These are phyloP conservation scores for Zaprionus lachaisei DNA, from an alignment of 1,140 invertebrate species.

Conservation along the genomic window DNA sequence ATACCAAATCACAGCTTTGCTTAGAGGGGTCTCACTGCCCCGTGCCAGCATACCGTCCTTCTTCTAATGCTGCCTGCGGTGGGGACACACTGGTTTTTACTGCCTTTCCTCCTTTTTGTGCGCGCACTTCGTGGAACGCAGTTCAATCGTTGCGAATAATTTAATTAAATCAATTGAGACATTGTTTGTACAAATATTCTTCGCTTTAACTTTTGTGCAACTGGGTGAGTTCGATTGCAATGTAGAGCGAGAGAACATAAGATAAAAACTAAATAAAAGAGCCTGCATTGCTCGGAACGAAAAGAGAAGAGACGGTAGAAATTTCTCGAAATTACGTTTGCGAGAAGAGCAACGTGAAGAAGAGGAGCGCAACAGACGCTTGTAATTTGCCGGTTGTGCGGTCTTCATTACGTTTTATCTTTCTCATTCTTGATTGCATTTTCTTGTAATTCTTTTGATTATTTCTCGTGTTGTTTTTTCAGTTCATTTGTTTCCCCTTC, in stretches of 20 bases:
- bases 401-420: conserved; percentile 15
- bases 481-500: conserved; percentile 31
- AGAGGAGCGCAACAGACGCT: not conserved
- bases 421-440: conserved; percentile 31
- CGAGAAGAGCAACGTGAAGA: conserved; percentile 4
- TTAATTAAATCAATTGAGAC: not conserved
- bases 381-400: not conserved
- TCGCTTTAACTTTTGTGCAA: not conserved
- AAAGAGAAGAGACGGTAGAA: not conserved
- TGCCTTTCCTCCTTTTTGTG: not conserved
- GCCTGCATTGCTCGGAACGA: not conserved
- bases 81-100: conserved; percentile 2
- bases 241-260: not conserved
- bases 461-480: conserved; percentile 37
- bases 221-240: conserved; percentile 21
- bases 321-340: conserved; percentile 20
- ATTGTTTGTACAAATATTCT: not conserved
- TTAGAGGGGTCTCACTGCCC: not conserved
- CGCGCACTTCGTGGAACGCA: not conserved
- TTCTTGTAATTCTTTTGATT: conserved; percentile 36
- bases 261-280: not conserved
- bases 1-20: not conserved
- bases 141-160: not conserved
- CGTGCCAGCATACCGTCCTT: not conserved
- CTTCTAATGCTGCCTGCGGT: not conserved